phyloP scores from a whole-genome alignment of 2,888 invertebrate genomes.

The Furcula furcula region DNA sequence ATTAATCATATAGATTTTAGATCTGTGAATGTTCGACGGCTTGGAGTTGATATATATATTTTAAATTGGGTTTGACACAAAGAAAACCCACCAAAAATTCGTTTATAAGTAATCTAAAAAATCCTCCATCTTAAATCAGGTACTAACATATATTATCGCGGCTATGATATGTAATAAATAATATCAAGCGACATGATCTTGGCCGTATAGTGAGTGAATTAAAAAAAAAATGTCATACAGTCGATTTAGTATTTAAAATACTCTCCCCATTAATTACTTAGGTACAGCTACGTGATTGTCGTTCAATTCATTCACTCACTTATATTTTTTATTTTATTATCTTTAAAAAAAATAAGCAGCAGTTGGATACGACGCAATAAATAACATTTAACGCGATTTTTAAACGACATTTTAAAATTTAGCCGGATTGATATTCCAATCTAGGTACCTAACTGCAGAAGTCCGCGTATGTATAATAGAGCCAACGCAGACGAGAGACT shows the following conservation, averaged over 20 bases:
- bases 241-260: no score
- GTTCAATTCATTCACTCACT: constrained; percentile 25
- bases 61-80: constrained; percentile 36
- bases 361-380: constrained; percentile 21
- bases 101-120: constrained; percentile 37
- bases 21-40: constrained; percentile 52
- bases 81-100: constrained; percentile 52
- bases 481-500: no score
- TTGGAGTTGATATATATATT: constrained; percentile 18
- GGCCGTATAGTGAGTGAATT: constrained; percentile 9
- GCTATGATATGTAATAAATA: constrained; percentile 39
- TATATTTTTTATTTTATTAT: constrained; percentile 16
- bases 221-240: no score
- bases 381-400: no score
- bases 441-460: no score
- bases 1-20: constrained; percentile 69
- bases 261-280: no score
- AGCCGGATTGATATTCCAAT: constrained; percentile 27
- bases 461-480: no score
- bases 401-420: constrained; percentile 15
- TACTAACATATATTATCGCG: constrained; percentile 29
- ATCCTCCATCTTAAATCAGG: constrained; percentile 28
- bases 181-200: constrained; percentile 24
- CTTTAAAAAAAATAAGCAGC: constrained; percentile 19
- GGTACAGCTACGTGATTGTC: constrained; percentile 16